Conservation (phyloP, 1,140 invertebrate genomes). For the Drosophila pseudoobscura region DNA sequence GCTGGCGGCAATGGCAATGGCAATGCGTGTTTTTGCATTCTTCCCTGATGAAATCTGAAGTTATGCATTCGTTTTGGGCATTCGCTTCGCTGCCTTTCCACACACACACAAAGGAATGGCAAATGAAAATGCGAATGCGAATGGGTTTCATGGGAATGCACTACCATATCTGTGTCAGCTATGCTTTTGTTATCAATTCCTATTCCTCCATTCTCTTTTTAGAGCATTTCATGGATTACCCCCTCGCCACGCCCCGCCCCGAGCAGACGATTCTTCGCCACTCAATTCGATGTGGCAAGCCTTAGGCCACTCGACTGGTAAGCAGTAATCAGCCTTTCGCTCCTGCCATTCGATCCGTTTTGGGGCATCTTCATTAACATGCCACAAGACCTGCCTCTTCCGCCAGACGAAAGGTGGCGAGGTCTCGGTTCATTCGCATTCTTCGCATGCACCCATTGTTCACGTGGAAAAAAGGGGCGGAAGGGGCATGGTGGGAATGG, state of each 20-base stretch:
- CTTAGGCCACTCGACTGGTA: slow-evolving; percentile 17
- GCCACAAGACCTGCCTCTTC: slow-evolving; percentile 3
- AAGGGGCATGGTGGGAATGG: slow-evolving; percentile 6
- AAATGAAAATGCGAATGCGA: slow-evolving; percentile 16
- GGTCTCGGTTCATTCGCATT: slow-evolving; percentile 44
- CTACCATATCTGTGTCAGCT: slow-evolving; percentile 50
- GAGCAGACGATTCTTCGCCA: background rate
- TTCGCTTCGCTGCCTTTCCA: background rate
- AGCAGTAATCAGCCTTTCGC: slow-evolving; percentile 33
- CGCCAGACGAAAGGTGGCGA: slow-evolving; percentile 59
- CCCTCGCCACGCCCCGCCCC: no score
- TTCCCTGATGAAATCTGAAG: no score
- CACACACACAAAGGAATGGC: slow-evolving; percentile 27
- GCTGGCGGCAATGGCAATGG: slow-evolving; percentile 14
- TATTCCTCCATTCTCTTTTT: background rate
- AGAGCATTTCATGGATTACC: background rate
- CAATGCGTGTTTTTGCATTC: slow-evolving; percentile 33
- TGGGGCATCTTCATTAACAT: slow-evolving; percentile 58
- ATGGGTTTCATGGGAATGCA: slow-evolving; percentile 12
- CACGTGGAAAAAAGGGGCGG: slow-evolving; percentile 13
- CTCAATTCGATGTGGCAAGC: slow-evolving; percentile 24
- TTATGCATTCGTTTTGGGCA: no score
- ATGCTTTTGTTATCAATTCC: slow-evolving; percentile 53
- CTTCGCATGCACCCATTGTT: slow-evolving; percentile 65
- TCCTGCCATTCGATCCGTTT: slow-evolving; percentile 2